phyloP scores from a whole-genome alignment of 2,888 invertebrate genomes.

The Oscheius sp. region DNA sequence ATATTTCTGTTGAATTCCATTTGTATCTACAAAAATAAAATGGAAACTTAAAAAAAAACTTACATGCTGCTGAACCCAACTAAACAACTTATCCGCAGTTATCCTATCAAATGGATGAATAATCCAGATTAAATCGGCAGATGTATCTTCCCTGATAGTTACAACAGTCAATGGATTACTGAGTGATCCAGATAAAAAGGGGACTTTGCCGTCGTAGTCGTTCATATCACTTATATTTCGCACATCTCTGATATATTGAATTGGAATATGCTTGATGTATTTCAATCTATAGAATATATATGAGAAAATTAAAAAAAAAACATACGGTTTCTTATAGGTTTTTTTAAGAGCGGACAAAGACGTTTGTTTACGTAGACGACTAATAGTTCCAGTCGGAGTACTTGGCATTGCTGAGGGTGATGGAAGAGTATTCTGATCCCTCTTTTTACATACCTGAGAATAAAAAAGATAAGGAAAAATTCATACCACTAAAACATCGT shows the following conservation, averaged over 20 bases:
- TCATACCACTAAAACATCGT: constrained; percentile 87
- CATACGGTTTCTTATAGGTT: constrained; percentile 18
- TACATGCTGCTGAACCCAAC: constrained; percentile 1
- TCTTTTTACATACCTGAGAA: constrained; percentile 23
- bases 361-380: constrained; percentile 5
- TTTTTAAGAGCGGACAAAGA: constrained; percentile 23
- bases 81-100: neutral
- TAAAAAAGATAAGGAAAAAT: neutral
- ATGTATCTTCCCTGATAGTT: constrained; percentile 17
- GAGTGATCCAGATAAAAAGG: neutral
- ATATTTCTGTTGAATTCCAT: constrained; percentile 21
- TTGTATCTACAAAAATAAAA: neutral
- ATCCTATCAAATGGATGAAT: constrained; percentile 10
- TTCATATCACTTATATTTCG: neutral
- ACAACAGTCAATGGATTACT: constrained; percentile 8
- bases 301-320: neutral
- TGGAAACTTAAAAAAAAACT: neutral
- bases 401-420: neutral
- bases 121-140: constrained; percentile 6
- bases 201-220: neutral
- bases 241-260: constrained; percentile 12
- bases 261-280: constrained; percentile 28
- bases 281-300: constrained; percentile 6
- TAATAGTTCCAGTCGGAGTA: constrained; percentile 6
- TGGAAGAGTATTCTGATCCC: neutral